Base-by-base conservation (phyloP, 2,113 vertebrate species). In the Melanotaenia duboulayi region DNA sequence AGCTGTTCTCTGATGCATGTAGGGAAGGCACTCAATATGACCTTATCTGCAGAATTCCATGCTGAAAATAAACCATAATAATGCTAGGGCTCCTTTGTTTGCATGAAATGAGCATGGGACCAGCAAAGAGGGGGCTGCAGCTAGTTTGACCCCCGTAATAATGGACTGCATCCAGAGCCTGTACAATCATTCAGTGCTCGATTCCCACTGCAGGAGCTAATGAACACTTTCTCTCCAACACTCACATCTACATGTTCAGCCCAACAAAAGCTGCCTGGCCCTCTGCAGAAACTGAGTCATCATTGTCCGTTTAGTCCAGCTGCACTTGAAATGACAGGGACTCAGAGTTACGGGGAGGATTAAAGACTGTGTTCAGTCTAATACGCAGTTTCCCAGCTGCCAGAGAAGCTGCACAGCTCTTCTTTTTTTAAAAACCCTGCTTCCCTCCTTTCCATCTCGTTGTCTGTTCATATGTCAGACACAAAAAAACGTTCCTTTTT, bases 301-400 rank as follows among this genome's bases (percentile, higher is more conserved):
- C 78, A 75, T 77, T 85, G 80, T 86, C 84, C 65, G 76, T 68
- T 76, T 42, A 61, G 80, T 86, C 82, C 84, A 78, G 72, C 81
- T 88, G 83, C 80, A 81, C 84, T 89, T 82, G 78, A 82, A 89
- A 84, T 82, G 86, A 89, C 84, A 87, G 80, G 13, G 44, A 87
- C 66, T 71, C 77, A 46, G 79, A 75, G 78, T 87, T 51, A n/a
- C 25, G 74, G 74, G 82, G 70, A 80, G 82, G 85, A 91, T 89
- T 81, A 87, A 67, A 86, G 71, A 71, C 60, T 51, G 59, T 50
- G 42, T 66, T 58, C 72, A 71, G 67, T 76, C 73, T 81, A 80
- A 54, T 52, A 76, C 54, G 54, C 44, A 67, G 54, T 50, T 69
- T 37, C 64, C 60, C 76, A 86, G 76, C 83, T 86, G 87, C 71